Percentiles rank a stretch among this genome's conserved stretches.
Evolutionary conservation across 1,140 invertebrate genomes (phyloP).

Genomic region (Drosophila azteca): DNA sequence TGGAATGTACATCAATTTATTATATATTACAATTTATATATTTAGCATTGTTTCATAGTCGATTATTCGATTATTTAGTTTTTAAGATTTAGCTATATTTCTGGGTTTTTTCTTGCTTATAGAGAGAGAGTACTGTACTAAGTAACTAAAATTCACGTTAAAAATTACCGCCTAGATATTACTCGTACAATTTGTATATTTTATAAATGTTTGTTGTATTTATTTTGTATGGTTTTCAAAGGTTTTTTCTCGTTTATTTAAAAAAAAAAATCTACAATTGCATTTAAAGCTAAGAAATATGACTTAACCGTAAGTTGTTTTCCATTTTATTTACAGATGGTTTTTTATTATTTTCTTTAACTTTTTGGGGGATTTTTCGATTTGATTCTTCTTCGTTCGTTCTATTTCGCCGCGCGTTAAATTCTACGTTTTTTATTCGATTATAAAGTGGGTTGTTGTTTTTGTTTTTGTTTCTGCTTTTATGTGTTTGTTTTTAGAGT

Average conservation of each 20-base stretch:
- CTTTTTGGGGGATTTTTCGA: constrained; percentile 30
- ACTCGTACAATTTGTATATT: constrained; percentile 56
- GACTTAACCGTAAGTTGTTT: constrained; percentile 71
- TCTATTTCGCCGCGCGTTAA: constrained; percentile 65
- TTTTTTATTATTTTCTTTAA: constrained; percentile 15
- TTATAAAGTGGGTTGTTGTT: constrained; percentile 29
- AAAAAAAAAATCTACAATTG: constrained; percentile 83
- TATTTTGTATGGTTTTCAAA: constrained; percentile 38
- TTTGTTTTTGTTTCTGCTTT: constrained; percentile 19
- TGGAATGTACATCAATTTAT: constrained; percentile 64
- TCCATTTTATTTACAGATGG: constrained; percentile 40
- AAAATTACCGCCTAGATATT: constrained; percentile 72
- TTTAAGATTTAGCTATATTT: constrained; percentile 79
- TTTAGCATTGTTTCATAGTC: constrained; percentile 69
- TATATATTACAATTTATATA: constrained; percentile 44
- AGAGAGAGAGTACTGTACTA: constrained; percentile 76
- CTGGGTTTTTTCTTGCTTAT: constrained; percentile 41
- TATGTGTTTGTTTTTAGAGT: constrained; percentile 51
- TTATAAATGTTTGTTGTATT: constrained; percentile 51
- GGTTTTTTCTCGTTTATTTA: constrained; percentile 51
- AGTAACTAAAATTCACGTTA: constrained; percentile 76
- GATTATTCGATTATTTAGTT: constrained; percentile 56
- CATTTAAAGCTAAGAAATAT: constrained; percentile 82
- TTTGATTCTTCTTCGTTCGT: constrained; percentile 38
- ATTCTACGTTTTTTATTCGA: constrained; percentile 59